Evolutionary conservation across 2,888 invertebrate genomes (phyloP).

Genomic region (Synanthedon formicaeformis): DNA sequence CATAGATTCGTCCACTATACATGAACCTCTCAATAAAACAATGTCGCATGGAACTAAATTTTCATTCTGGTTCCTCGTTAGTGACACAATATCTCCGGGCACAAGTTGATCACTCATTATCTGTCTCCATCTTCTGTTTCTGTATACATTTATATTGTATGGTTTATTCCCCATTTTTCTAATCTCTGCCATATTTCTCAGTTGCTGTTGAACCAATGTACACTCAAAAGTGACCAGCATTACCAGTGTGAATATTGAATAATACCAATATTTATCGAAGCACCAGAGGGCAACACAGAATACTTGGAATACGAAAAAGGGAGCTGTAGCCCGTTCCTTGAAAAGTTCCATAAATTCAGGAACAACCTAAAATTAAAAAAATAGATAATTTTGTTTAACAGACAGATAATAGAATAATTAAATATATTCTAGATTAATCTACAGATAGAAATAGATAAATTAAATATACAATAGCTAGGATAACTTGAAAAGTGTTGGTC

Average conservation of each 20-base stretch:
- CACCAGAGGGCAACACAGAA: conserved; percentile 99
- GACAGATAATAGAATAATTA: too few relatives aligned
- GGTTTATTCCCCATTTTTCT: conserved; percentile 99
- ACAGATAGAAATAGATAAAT: too few relatives aligned
- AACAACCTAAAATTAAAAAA: conserved; percentile 72
- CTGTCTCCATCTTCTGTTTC: conserved; percentile 90
- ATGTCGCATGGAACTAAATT: conserved; percentile 97
- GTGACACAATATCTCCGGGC: conserved; percentile 96
- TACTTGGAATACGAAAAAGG: conserved; percentile 99
- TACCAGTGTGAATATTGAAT: conserved; percentile 94
- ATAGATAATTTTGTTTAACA: too few relatives aligned
- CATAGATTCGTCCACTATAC: conserved; percentile 99
- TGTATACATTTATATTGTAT: conserved; percentile 89
- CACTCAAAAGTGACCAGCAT: conserved; percentile 98
- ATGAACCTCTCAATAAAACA: conserved; percentile 91
- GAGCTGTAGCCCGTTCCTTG: conserved; percentile 97
- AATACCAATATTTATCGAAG: conserved; percentile 98
- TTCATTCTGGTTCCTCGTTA: conserved; percentile 89
- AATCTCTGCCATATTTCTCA: conserved; percentile 98
- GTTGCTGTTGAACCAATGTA: conserved; percentile 97
- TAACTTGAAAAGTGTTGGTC: too few relatives aligned
- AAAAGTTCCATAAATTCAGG: conserved; percentile 98
- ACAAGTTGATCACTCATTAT: conserved; percentile 88
- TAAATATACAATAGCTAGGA: too few relatives aligned
- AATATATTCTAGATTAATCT: too few relatives aligned